These are phyloP conservation scores for Magallana angulata DNA, from an alignment of 1,140 invertebrate species.

Conservation along the genomic window DNA sequence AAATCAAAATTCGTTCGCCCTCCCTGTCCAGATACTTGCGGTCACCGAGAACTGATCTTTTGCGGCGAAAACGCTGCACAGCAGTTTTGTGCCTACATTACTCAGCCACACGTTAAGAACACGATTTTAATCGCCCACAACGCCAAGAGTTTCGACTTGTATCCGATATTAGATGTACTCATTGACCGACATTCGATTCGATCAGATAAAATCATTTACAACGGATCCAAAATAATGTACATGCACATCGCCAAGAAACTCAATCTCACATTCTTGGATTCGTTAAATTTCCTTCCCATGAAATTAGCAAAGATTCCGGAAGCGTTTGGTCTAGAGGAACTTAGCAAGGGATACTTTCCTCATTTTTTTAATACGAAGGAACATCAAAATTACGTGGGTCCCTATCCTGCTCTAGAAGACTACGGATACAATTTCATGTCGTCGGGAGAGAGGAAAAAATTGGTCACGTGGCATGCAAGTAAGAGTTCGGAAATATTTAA, in stretches of 20 bases:
- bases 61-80: not conserved
- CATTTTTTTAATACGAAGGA: constrained; percentile 56
- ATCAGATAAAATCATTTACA: constrained; percentile 46
- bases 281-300: constrained; percentile 48
- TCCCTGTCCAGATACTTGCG: constrained; percentile 24
- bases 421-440: constrained; percentile 53
- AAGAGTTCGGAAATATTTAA: constrained; percentile 45
- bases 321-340: constrained; percentile 50
- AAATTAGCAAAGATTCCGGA: constrained; percentile 50
- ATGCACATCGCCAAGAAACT: constrained; percentile 17
- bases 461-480: constrained; percentile 49
- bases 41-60: not conserved
- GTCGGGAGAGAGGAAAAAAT: constrained; percentile 21
- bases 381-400: constrained; percentile 51
- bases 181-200: constrained; percentile 36
- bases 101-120: constrained; percentile 1
- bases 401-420: constrained; percentile 39
- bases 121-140: constrained; percentile 45
- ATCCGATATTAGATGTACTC: constrained; percentile 43
- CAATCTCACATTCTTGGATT: no score
- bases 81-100: constrained; percentile 43
- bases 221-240: not conserved
- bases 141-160: constrained; percentile 43
- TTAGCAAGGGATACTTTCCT: constrained; percentile 57
- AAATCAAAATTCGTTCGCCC: constrained; percentile 15